Evolutionary conservation across 1,140 invertebrate species (phyloP).

Genomic region (Bombus confusus): DNA sequence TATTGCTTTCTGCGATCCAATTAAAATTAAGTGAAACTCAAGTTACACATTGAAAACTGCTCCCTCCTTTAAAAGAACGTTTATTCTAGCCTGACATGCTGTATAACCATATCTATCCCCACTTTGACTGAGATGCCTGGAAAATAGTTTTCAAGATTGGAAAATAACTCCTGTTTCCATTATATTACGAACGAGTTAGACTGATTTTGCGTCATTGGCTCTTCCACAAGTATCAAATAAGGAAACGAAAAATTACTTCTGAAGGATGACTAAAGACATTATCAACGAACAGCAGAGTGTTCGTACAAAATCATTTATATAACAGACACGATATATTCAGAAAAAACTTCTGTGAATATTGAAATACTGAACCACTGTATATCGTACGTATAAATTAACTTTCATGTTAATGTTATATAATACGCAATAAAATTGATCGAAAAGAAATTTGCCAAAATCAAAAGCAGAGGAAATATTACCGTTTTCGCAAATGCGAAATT

Average conservation of each 20-base stretch:
- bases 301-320: too few species aligned
- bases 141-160: constrained; percentile 1
- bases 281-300: too few species aligned
- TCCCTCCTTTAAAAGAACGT: not conserved
- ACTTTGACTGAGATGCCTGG: not conserved
- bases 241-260: not conserved
- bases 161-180: not conserved
- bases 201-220: not conserved
- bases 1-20: constrained; percentile 6
- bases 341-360: too few species aligned
- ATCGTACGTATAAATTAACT: too few species aligned
- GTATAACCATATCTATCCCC: not conserved
- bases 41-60: not conserved
- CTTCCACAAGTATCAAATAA: not conserved
- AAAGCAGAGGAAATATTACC: too few species aligned
- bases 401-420: too few species aligned
- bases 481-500: too few species aligned
- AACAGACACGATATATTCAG: too few species aligned
- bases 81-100: not conserved
- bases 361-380: too few species aligned
- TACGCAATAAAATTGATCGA: too few species aligned
- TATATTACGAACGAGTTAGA: constrained; percentile 6
- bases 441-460: too few species aligned
- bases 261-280: not conserved
- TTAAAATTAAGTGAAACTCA: constrained; percentile 12